Evolutionary conservation across 2,113 vertebrate species (phyloP), one percentile per base, ranked within the genome.

Genomic region (Tachysurus vachellii): DNA sequence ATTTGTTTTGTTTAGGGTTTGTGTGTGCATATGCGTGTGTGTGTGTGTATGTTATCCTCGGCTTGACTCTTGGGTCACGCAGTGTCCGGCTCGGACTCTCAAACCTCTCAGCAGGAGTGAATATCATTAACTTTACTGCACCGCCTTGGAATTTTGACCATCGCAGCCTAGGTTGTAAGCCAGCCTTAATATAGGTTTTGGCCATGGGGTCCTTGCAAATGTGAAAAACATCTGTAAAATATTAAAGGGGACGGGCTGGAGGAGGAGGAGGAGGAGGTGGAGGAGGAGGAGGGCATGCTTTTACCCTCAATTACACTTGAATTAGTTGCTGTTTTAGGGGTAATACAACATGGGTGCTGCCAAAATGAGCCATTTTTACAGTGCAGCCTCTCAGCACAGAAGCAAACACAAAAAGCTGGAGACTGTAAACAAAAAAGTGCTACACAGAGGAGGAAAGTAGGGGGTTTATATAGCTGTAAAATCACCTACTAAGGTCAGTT

Each of bases 151-250:
- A 75, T 82, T 28, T 61, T 42, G 31, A 86, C 76, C 71, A 87
- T 83, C 57, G 54, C 50, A 86, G 87, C 44, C 86, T 62, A 83
- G 71, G 76, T 85, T 88, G 84, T 88, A 84, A 84, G 75, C 75
- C 68, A 81, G 62, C 59, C 79, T 88, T 77, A 87, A 85, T 86
- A 85, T 87, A 85, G 85, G 85, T 88, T 88, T 85, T 88, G 86
- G 89, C 90, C 89, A 93, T 88, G 90, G 91, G 89, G 91, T 21
- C 83, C 92, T 93, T 86, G 89, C 91, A 92, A 92, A 91, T 93
- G 86, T 92, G 89, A 90, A 83, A 89, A 91, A 92, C 94, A 95
- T 94, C 94, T 95, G 94, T 5, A 88, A 93, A 91, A 93, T 90
- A 93, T 94, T 94, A 93, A 86, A 93, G 92, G 89, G 83, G 80